Evolutionary conservation across 1,140 invertebrate species (phyloP).

Genomic region (Ceratina australensis): DNA sequence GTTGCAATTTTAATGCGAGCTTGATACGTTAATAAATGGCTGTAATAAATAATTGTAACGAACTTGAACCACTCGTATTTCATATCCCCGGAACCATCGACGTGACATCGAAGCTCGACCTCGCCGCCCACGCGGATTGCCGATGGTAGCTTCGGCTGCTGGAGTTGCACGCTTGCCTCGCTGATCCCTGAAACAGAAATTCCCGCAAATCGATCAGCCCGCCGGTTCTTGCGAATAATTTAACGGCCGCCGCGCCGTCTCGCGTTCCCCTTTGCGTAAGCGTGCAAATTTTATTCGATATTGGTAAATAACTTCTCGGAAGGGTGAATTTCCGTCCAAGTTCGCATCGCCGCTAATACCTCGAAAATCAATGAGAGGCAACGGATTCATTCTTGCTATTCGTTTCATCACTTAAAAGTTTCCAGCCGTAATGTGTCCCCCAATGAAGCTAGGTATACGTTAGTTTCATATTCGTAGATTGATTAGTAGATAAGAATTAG

Average conservation of each 20-base stretch:
- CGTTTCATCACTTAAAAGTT: too few species aligned
- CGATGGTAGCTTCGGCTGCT: constrained; percentile 81
- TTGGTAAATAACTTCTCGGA: constrained; percentile 17
- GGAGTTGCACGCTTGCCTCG: constrained; percentile 83
- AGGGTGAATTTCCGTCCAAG: too few species aligned
- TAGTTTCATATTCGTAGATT: too few species aligned
- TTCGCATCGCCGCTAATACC: background rate
- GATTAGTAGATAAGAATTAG: too few species aligned
- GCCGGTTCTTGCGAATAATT: constrained; percentile 33
- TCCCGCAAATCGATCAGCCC: constrained; percentile 30
- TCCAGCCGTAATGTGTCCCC: too few species aligned
- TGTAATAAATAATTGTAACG: constrained; percentile 52
- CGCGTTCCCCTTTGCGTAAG: background rate
- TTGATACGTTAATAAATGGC: too few species aligned
- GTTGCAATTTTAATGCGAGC: too few species aligned
- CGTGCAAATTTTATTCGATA: constrained; percentile 34
- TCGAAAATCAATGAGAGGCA: too few species aligned
- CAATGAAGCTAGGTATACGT: too few species aligned
- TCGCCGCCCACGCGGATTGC: constrained; percentile 81
- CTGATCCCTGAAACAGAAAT: constrained; percentile 84
- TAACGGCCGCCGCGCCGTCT: background rate
- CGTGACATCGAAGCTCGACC: constrained; percentile 86
- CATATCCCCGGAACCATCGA: constrained; percentile 87
- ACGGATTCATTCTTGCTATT: too few species aligned
- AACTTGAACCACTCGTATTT: constrained; percentile 88